Evolutionary conservation across 2,888 invertebrate species (phyloP), one percentile per base, ranked within the genome.

Genomic region (Sisyra nigra): DNA sequence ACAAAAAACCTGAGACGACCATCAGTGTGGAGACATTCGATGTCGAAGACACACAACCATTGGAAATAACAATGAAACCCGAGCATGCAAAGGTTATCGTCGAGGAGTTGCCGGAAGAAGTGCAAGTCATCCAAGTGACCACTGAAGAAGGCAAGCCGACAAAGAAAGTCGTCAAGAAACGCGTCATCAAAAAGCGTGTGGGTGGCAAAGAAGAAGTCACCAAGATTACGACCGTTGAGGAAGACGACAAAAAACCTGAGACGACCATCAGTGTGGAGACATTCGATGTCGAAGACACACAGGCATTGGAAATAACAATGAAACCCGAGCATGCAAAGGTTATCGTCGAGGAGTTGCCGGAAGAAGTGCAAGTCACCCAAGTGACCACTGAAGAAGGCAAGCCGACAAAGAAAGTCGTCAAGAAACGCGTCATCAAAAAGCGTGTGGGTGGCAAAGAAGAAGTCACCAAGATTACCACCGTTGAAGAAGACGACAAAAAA

Each of bases 171-270:
- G 48, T 19, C 50, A 46, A 55, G 4, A 53, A 51, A 45, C 58
- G 60, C 7, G 51, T 57, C 0, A 60, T 65, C 14, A 65, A 51
- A 39, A 55, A 54, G 47, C 55, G 53, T n/a, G 46, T 48, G 37
- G 44, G 46, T 29, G 47, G 46, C 15, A 49, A 63, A 48, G 60
- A 65, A 29, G 61, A 66, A 52, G 57, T 57, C 30, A 65, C 61
- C 44, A 63, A 61, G 54, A 63, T 66, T 49, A 57, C 61, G 50
- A 32, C 58, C 3, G 50, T 53, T 19, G 55, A 55, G 48, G 57
- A 61, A 50, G 56, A 55, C 43, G 51, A 48, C 29, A 53, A 58
- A 6, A 46, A 56, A 24, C 57, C 57, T 1, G 53, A 55, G 46
- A 54, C 40, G 2, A 52, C 55, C 9, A 56, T 58, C 0, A 45